phyloP scores from a whole-genome alignment of 2,113 vertebrate genomes.

The Pomatostomus ruficeps region DNA sequence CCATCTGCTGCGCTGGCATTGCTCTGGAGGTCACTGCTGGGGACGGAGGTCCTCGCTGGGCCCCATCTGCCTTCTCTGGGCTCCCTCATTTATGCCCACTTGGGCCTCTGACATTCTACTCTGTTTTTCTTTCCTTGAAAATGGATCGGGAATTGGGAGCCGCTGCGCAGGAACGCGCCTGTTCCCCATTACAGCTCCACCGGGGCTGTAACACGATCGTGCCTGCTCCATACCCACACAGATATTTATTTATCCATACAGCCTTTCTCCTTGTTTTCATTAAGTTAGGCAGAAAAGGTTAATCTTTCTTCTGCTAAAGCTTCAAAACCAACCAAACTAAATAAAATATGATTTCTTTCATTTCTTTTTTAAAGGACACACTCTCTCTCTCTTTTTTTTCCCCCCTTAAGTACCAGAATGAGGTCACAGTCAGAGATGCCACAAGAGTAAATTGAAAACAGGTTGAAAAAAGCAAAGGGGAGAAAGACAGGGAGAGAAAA shows the following conservation, averaged over 20 bases:
- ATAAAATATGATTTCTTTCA: conserved; percentile 62
- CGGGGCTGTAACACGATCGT: conserved; percentile 76
- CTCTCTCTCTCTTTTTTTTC: neutral
- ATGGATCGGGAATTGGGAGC: conserved; percentile 73
- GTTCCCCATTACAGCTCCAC: conserved; percentile 77
- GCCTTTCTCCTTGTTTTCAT: conserved; percentile 65
- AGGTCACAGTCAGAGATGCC: conserved; percentile 73
- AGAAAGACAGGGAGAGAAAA: conserved; percentile 10
- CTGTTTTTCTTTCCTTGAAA: conserved; percentile 77
- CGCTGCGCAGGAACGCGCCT: conserved; percentile 69
- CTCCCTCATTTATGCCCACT: conserved; percentile 36
- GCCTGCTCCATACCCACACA: conserved; percentile 67
- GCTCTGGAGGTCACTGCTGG: conserved; percentile 6
- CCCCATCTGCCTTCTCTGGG: conserved; percentile 19
- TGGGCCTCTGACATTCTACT: conserved; percentile 67
- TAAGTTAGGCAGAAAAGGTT: conserved; percentile 67
- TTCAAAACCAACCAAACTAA: conserved; percentile 62
- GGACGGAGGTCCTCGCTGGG: neutral
- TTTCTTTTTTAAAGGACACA: conserved; percentile 60
- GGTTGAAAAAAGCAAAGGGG: conserved; percentile 64
- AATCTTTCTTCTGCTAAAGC: conserved; percentile 60
- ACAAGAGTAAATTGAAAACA: conserved; percentile 77
- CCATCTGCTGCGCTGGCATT: conserved; percentile 24
- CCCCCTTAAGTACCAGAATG: conserved; percentile 50
- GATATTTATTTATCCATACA: conserved; percentile 70